Base-by-base conservation (phyloP, 2,888 invertebrate genomes). In the Thymelicus acteon region DNA sequence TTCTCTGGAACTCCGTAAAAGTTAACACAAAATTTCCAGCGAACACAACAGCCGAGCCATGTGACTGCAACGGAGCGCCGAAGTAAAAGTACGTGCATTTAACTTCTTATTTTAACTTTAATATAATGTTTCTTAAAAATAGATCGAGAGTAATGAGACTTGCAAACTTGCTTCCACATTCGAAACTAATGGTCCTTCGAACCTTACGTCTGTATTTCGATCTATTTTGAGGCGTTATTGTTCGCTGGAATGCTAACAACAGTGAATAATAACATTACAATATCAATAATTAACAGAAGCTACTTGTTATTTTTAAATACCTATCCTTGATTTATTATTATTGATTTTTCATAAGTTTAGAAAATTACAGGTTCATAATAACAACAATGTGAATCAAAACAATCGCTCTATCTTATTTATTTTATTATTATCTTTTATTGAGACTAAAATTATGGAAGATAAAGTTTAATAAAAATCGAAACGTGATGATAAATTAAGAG, bases 51-150 rank as follows among this genome's bases (percentile, higher is more conserved):
- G 66, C 81, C 85, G 79, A 89, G 89, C 91, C 92, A 93, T 93
- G 93, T 93, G 92, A 93, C 86, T 87, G 80, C 81, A 76, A 73
- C 75, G 83, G 84, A 83, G 82, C 82, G 79, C 78, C 79, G 79
- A 82, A 87, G 82, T 86, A 89, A 88, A 86, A 80, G 92, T 92
- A 90, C 81, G 92, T 91, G 80, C 77, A 82, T 85, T 84, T 77
- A 77, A 54, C 54, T 24, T 84, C 81, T 88, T 84, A 85, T 83
- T 87, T 87, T 82, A 81, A 84, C 81, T 85, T 84, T 84, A 85
- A 86, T 84, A 80, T 85, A 83, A 82, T 79, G 78, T 76, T 82
- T 79, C 82, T 85, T 85, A 80, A 82, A 82, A 72, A 80, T 88
- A 87, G 83, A 76, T 58, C 66, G 71, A 72, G 74, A 69, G 75